phyloP scores from a whole-genome alignment of 2,888 invertebrate genomes.

The Stenchaetothrips biformis region DNA sequence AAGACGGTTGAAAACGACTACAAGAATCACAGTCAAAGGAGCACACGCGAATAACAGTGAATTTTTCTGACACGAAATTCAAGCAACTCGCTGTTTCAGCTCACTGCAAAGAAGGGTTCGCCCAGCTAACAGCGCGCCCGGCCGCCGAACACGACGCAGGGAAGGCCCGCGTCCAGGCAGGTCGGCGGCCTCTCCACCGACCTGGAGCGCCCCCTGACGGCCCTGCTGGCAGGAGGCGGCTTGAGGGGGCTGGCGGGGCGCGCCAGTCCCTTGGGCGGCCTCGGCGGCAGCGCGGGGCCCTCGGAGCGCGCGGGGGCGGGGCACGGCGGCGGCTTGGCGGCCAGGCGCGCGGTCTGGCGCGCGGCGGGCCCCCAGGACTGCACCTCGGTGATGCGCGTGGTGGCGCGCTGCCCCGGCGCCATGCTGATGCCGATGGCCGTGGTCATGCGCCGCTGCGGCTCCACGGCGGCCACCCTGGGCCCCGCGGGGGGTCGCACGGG shows the following conservation, averaged over 20 bases:
- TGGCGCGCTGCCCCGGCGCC: slow-evolving; percentile 13
- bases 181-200: not conserved
- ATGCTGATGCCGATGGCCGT: slow-evolving; percentile 20
- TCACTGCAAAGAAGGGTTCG: not conserved
- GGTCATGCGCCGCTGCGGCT: slow-evolving; percentile 3
- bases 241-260: not conserved
- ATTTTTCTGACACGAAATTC: no score
- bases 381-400: slow-evolving; percentile 17
- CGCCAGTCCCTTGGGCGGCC: not conserved
- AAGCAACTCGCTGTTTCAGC: no score
- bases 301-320: not conserved
- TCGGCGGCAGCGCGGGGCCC: not conserved
- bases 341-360: not conserved
- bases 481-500: not conserved
- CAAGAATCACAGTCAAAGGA: no score
- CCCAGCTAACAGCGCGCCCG: not conserved
- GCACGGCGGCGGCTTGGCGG: slow-evolving; percentile 12
- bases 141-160: not conserved
- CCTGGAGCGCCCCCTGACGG: not conserved
- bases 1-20: no score
- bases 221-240: not conserved
- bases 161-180: not conserved
- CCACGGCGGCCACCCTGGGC: slow-evolving; percentile 6
- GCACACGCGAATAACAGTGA: no score
- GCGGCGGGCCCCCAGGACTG: not conserved